Evolutionary conservation across 2,113 vertebrate species (phyloP).

Genomic region (Prunella himalayana): DNA sequence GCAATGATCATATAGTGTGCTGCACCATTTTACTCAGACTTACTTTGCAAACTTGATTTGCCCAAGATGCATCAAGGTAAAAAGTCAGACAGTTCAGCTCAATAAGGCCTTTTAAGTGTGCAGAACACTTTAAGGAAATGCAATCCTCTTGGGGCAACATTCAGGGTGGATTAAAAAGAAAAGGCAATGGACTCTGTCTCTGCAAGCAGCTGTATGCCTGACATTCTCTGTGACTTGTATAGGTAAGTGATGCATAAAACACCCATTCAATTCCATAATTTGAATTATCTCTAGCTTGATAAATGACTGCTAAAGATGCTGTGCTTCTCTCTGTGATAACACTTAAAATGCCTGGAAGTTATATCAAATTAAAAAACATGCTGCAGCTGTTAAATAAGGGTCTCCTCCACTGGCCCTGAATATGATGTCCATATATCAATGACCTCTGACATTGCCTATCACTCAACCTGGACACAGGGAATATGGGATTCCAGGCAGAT

Average conservation of each 20-base stretch:
- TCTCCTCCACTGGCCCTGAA: conserved; percentile 70
- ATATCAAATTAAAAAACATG: conserved; percentile 44
- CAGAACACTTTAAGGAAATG: not conserved
- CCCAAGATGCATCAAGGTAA: not conserved
- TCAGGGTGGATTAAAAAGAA: conserved; percentile 19
- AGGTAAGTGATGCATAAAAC: not conserved
- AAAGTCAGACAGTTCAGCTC: not conserved
- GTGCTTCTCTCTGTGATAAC: not conserved
- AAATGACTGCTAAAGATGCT: not conserved
- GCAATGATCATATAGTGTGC: not conserved
- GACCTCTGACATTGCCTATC: conserved; percentile 76
- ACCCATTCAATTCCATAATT: not conserved
- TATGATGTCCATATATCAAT: conserved; percentile 84
- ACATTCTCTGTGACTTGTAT: not conserved
- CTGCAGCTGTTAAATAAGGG: conserved; percentile 80
- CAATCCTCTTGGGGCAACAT: not conserved
- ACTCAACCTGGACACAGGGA: conserved; percentile 82
- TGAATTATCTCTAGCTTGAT: not conserved
- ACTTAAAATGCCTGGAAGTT: not conserved
- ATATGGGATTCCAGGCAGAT: conserved; percentile 84
- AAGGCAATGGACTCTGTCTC: not conserved
- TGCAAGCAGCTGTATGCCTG: not conserved
- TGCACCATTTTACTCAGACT: not conserved
- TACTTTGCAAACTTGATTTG: not conserved
- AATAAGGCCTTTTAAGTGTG: not conserved